Percentiles rank a stretch among this genome's conserved stretches.
Conservation (phyloP, 2,888 invertebrate species). For the Andrena trimmerana region DNA sequence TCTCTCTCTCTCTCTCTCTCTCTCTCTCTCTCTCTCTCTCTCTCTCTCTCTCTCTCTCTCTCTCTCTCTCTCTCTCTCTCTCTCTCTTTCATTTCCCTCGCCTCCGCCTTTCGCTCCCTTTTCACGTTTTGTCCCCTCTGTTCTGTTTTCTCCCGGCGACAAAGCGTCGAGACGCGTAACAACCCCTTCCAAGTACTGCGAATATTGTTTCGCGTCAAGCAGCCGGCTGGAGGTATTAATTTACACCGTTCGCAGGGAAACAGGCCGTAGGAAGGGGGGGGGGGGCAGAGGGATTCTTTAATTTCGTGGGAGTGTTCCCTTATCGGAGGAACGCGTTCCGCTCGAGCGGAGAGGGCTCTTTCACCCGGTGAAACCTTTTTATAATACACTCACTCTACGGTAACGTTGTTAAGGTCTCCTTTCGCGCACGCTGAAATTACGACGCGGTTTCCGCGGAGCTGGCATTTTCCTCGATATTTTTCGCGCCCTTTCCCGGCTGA, state of each 20-base stretch:
- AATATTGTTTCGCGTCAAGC: constrained; percentile 68
- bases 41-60: no score
- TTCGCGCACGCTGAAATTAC: constrained; percentile 1
- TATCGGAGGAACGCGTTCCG: background rate
- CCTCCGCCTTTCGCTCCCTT: background rate
- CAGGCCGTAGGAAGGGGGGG: background rate
- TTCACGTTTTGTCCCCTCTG: constrained; percentile 27
- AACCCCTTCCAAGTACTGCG: constrained; percentile 35
- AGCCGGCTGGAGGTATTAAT: constrained; percentile 61
- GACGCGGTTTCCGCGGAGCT: background rate
- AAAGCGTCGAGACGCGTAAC: constrained; percentile 55
- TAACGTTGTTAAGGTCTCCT: background rate
- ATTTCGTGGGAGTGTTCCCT: constrained; percentile 18
- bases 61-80: background rate
- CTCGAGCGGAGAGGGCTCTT: background rate
- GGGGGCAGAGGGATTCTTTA: constrained; percentile 26
- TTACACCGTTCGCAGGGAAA: constrained; percentile 39
- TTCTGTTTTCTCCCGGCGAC: constrained; percentile 40
- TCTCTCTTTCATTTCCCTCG: background rate
- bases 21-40: background rate
- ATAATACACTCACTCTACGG: background rate
- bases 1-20: no score
- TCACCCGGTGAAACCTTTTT: background rate
- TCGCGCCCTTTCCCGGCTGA: background rate
- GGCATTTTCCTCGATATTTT: background rate